Conservation (phyloP, 2,888 invertebrate genomes). For the Spisula solida region DNA sequence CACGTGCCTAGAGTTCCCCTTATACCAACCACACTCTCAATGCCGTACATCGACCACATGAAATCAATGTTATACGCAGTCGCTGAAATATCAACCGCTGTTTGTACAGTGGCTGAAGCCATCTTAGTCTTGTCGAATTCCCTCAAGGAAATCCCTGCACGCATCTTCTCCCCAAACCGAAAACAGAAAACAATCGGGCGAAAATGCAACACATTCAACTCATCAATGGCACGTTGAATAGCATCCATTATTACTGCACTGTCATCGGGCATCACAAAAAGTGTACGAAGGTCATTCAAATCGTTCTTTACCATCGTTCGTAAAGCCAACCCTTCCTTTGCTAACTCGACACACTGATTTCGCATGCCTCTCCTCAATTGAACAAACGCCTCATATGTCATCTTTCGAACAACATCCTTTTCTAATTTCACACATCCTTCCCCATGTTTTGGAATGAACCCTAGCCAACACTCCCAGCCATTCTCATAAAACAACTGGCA, state of each 20-base stretch:
- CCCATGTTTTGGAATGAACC: too few relatives aligned
- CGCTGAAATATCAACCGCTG: neutral
- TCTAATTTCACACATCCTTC: too few relatives aligned
- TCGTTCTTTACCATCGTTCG: slow-evolving; percentile 22
- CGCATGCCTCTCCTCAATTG: too few relatives aligned
- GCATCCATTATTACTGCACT: neutral
- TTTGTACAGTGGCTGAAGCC: slow-evolving; percentile 1
- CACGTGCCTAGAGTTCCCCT: slow-evolving; percentile 13
- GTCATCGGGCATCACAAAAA: slow-evolving; percentile 24
- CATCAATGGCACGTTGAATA: neutral
- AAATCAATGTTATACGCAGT: neutral
- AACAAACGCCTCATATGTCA: too few relatives aligned
- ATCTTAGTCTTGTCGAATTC: neutral
- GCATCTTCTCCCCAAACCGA: slow-evolving; percentile 29
- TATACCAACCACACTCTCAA: slow-evolving; percentile 10
- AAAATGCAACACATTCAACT: neutral
- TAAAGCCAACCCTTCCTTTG: too few relatives aligned
- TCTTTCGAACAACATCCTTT: too few relatives aligned
- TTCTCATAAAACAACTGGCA: too few relatives aligned
- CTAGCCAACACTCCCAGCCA: too few relatives aligned
- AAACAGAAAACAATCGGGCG: neutral
- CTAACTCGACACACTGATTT: too few relatives aligned
- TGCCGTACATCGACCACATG: slow-evolving; percentile 3
- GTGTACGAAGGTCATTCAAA: slow-evolving; percentile 13
- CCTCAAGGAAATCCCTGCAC: neutral